Evolutionary conservation across 2,888 invertebrate species (phyloP), one percentile per base, ranked within the genome.

Genomic region (Latrodectus hesperus): DNA sequence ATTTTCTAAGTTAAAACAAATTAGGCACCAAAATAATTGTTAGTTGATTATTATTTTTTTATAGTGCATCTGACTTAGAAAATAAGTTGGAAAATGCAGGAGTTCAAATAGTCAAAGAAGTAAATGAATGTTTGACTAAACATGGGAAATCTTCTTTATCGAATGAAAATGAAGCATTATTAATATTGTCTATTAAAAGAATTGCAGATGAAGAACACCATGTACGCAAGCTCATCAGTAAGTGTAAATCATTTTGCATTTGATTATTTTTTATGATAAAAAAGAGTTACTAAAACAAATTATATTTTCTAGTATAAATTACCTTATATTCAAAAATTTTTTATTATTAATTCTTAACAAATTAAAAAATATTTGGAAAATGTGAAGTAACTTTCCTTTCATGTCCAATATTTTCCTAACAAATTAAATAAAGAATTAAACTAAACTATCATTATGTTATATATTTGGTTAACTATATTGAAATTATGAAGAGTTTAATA

Each of bases 201-300:
- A 90, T 93, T 12, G 93, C 94, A 0, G 94, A 94, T 90, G 94
- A 95, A 0, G 95, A 96, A 53, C 95, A 97, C 92, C 95, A 95
- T 91, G 95, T 98, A 87, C 94, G 95, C 88, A 94, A 94, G 90
- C 93, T 97, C 90, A 95, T 97, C 90, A 94, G 96, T 96, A 92
- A 95, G 96, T 95, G 6, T 38, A 38, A 38, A 38, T 38, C 4
- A 38, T 38, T 38, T 38, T 38, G 38, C 4, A 38, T 22, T 22
- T 1, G 2, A 38, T 38, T 6, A 38, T 38, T 38, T 38, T 38
- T 4, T 6, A 38, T 38, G 6, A 38, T 38, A 38, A 38, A 38
- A 38, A 38, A 38, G 2, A 4, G 4, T 4, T 38, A 38, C 6
- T 38, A 6, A 38, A 38, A 38, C 4, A 38, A 38, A 38, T 38